Percentiles rank a stretch among this genome's conserved stretches.
These are phyloP conservation scores for Melanchra persicariae DNA, from an alignment of 2,888 invertebrate genomes.

Conservation along the genomic window DNA sequence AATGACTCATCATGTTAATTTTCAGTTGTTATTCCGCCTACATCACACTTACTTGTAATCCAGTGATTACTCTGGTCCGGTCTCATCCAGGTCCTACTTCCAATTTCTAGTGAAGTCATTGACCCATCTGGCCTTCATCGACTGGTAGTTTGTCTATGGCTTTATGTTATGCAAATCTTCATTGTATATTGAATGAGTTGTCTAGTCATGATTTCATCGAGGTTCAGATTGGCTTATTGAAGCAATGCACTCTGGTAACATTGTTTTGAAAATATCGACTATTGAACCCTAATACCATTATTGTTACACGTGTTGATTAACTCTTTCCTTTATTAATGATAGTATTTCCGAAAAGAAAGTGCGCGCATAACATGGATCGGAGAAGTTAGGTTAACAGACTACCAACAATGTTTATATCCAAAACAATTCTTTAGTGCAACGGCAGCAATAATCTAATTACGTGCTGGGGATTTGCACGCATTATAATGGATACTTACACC, in stretches of 20 bases:
- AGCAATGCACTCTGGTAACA: constrained; percentile 1
- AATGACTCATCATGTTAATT: constrained; percentile 44
- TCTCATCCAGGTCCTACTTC: constrained; percentile 42
- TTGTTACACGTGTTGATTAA: constrained; percentile 6
- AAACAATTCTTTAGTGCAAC: constrained; percentile 41
- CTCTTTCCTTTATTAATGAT: not conserved
- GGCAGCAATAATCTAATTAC: constrained; percentile 54
- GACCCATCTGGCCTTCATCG: constrained; percentile 47
- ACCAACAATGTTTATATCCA: constrained; percentile 12
- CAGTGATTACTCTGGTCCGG: constrained; percentile 42
- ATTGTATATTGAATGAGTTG: constrained; percentile 37
- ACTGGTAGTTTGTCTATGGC: constrained; percentile 57
- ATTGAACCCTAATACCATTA: constrained; percentile 13
- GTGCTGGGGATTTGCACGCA: constrained; percentile 19
- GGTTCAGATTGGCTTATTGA: constrained; percentile 15
- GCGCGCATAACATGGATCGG: constrained; percentile 6
- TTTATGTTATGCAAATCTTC: constrained; percentile 42
- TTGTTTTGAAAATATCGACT: constrained; percentile 8
- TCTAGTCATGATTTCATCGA: constrained; percentile 29
- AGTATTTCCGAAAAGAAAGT: constrained; percentile 11
- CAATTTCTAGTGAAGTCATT: constrained; percentile 44
- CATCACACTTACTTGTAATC: constrained; percentile 22
- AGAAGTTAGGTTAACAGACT: constrained; percentile 11
- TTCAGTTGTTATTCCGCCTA: constrained; percentile 45
- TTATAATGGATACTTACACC: constrained; percentile 7